A percentile compares a stretch with the other conserved stretches of the same genome.
phyloP scores from a whole-genome alignment of 1,140 invertebrate species.

The Cardiocondyla obscurior region DNA sequence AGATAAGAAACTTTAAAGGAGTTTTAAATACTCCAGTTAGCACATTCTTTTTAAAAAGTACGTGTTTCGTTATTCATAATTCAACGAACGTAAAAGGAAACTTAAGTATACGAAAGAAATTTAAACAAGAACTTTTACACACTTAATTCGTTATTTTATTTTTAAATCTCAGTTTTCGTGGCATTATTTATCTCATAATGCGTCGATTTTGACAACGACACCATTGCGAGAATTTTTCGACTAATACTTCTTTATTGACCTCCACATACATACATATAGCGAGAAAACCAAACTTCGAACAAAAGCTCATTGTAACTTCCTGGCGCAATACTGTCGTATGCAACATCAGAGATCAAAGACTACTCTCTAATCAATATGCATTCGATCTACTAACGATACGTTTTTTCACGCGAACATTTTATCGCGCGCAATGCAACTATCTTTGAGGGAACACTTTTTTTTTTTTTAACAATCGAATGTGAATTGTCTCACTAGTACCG shows the following conservation, averaged over 20 bases:
- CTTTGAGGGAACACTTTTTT: conserved; percentile 40
- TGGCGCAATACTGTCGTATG: conserved; percentile 20
- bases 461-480: neutral
- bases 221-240: conserved; percentile 15
- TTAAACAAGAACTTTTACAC: neutral
- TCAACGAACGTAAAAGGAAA: neutral
- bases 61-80: neutral
- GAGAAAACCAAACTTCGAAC: neutral
- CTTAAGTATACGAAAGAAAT: no score
- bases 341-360: conserved; percentile 26
- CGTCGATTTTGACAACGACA: neutral
- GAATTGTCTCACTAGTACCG: neutral
- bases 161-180: no score
- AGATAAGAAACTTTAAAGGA: neutral
- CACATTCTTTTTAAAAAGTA: neutral
- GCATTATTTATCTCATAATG: neutral
- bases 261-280: neutral
- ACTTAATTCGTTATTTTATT: neutral
- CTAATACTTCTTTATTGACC: neutral
- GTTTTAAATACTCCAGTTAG: neutral
- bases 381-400: conserved; percentile 25
- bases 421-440: conserved; percentile 4
- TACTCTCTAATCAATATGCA: conserved; percentile 42
- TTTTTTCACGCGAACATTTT: conserved; percentile 19
- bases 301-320: conserved; percentile 16